Percentiles rank a stretch among this genome's conserved stretches.
These are phyloP conservation scores for Manis pentadactyla DNA, from an alignment of 2,797 vertebrate genomes.

Conservation along the genomic window DNA sequence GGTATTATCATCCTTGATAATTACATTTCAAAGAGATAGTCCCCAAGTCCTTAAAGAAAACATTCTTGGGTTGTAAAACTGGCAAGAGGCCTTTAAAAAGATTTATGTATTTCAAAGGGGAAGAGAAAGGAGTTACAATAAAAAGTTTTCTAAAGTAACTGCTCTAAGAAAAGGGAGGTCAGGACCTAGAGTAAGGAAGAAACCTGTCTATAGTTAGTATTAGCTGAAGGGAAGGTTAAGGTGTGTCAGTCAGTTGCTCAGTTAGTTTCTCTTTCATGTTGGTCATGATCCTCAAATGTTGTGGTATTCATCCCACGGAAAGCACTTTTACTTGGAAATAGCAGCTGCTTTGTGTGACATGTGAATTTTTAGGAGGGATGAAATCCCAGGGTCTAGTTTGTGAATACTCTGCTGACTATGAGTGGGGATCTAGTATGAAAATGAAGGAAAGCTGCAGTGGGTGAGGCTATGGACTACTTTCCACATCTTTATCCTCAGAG, in stretches of 20 bases:
- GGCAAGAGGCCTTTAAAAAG: neutral
- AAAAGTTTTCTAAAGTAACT: neutral
- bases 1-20: neutral
- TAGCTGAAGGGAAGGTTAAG: neutral
- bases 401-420: neutral
- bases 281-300: neutral
- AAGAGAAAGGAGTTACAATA: neutral
- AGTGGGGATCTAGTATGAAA: neutral
- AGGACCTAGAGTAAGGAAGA: neutral
- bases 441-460: neutral
- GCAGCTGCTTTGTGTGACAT: neutral
- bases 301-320: neutral
- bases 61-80: neutral
- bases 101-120: neutral
- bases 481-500: neutral
- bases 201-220: neutral
- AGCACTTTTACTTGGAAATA: neutral
- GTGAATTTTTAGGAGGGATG: neutral
- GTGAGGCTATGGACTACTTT: neutral
- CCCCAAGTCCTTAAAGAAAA: neutral
- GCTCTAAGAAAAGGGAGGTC: neutral
- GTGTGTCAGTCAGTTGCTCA: neutral
- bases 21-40: neutral
- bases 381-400: neutral
- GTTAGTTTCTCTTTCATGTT: neutral